Base-by-base conservation (phyloP, 2,888 invertebrate genomes). In the Drosophila infuscata region DNA sequence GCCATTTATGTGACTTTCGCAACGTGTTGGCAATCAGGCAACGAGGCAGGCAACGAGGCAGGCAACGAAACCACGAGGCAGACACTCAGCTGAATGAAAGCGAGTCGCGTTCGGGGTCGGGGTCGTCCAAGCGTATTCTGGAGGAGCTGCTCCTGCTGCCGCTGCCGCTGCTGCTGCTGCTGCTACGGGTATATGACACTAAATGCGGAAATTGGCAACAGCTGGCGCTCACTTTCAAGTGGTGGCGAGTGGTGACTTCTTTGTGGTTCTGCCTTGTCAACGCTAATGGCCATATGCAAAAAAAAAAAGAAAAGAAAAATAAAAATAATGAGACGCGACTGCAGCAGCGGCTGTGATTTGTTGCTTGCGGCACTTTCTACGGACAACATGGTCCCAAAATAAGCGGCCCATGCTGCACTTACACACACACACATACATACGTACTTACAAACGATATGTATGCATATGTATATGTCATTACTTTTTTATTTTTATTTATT, bases 181-280 rank as follows among this genome's bases (percentile, higher is more conserved):
- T n/a, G 60, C 51, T 54, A 49, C 52, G 57, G 49, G 25, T 46
- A 25, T 46, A 46, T 46, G 46, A 25, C 60, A 56, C 51, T 61
- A 78, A 82, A 85, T 85, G 89, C 85, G 89, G 85, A 85, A 85
- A 88, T 82, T 78, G 75, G 76, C 88, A 81, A 74, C 89, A 89
- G 86, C 87, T 89, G 89, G 83, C 88, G 88, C 79, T 88, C 87
- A 79, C 88, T 83, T 83, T 85, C 83, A 82, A 74, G 83, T 71
- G 66, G 67, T 71, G 66, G 67, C 63, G 70, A 73, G 79, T 52
- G 67, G 72, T 74, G 76, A 76, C 89, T 89, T 88, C 89, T 89
- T 86, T 89, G 85, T 88, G 84, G 85, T 89, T 85, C 90, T 86
- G 86, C 83, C 86, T 83, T 88, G 87, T 87, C 90, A 89, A 77